Conservation (phyloP, 2,797 vertebrate species). For the Tinamus major region DNA sequence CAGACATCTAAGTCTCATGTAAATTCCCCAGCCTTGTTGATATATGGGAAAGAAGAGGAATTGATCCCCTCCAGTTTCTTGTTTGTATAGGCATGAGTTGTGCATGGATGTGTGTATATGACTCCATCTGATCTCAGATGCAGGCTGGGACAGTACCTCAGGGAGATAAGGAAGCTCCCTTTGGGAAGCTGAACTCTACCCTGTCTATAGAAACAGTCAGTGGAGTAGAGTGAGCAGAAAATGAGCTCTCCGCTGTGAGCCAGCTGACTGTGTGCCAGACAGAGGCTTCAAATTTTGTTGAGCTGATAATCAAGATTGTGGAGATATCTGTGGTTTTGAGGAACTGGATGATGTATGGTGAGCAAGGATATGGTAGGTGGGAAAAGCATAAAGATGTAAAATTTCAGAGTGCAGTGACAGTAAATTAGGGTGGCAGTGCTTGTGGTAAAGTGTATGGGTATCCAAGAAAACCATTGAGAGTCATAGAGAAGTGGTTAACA, state of each 20-base stretch:
- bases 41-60: not conserved
- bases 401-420: not conserved
- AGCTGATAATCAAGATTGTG: not conserved
- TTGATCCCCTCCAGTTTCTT: not conserved
- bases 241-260: not conserved
- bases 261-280: not conserved
- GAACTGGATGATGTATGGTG: not conserved
- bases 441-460: not conserved
- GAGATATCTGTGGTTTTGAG: not conserved
- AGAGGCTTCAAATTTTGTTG: not conserved
- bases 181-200: not conserved
- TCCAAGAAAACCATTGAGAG: not conserved
- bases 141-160: not conserved
- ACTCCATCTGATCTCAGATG: not conserved
- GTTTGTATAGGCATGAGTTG: accelerated
- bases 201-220: not conserved
- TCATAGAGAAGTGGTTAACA: not conserved
- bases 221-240: not conserved
- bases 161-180: not conserved
- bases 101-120: not conserved
- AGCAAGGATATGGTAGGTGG: not conserved
- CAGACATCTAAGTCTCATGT: not conserved
- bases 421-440: not conserved
- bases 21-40: not conserved
- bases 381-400: not conserved